phyloP scores from a whole-genome alignment of 2,797 vertebrate species.

The Epinephelus coioides region DNA sequence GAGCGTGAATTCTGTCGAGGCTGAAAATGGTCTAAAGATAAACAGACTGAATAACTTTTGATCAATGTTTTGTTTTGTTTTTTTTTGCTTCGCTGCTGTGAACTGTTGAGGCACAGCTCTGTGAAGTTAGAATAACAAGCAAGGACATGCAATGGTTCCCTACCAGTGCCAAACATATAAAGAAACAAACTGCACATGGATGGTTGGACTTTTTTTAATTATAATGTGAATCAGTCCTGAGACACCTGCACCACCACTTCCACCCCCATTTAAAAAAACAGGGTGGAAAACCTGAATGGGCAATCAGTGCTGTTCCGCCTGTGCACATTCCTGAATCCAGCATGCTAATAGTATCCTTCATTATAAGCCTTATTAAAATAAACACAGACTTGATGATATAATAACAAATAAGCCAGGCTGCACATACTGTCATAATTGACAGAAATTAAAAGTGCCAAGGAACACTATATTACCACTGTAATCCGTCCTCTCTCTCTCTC shows the following conservation, averaged over 20 bases:
- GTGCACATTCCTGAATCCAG: conserved; percentile 78
- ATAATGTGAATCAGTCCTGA: conserved; percentile 64
- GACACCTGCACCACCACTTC: conserved; percentile 34
- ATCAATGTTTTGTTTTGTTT: conserved; percentile 38
- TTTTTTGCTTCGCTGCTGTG: conserved; percentile 22
- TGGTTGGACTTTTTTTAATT: conserved; percentile 83
- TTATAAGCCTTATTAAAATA: conserved; percentile 85
- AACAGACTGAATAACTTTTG: conserved; percentile 53
- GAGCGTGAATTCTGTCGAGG: conserved; percentile 9
- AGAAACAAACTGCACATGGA: conserved; percentile 62
- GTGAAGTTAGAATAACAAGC: conserved; percentile 62
- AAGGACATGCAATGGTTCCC: conserved; percentile 29
- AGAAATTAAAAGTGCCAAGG: conserved; percentile 72
- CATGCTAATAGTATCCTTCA: conserved; percentile 80
- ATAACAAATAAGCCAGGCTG: conserved; percentile 76
- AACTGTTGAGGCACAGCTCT: conserved; percentile 44
- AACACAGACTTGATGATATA: conserved; percentile 80
- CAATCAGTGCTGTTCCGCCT: conserved; percentile 75
- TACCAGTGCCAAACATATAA: conserved; percentile 36
- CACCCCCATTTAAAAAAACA: conserved; percentile 71
- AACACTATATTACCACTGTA: conserved; percentile 64
- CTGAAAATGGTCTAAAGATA: conserved; percentile 47
- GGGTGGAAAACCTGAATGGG: conserved; percentile 75
- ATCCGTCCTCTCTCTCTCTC: conserved; percentile 34
- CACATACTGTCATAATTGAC: conserved; percentile 72